These are phyloP conservation scores for Dipodomys merriami DNA, from an alignment of 2,113 vertebrate species.

Conservation along the genomic window DNA sequence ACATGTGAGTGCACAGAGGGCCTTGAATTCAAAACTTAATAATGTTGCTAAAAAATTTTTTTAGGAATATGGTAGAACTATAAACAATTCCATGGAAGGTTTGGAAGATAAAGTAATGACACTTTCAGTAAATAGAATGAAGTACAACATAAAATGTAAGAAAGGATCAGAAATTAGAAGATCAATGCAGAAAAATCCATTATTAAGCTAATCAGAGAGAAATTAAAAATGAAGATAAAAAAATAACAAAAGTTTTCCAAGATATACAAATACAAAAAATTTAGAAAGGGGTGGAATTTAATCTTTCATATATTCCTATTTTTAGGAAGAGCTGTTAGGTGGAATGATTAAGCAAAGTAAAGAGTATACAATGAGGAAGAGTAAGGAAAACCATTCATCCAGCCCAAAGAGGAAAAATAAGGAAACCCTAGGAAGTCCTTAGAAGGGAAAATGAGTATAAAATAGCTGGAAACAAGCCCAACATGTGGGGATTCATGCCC, in stretches of 20 bases:
- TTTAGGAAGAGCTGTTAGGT: neutral
- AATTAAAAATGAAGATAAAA: conserved; percentile 15
- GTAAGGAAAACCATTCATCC: neutral
- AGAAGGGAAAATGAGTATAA: neutral
- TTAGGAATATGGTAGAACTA: conserved; percentile 58
- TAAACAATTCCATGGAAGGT: conserved; percentile 56
- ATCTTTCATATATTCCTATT: neutral
- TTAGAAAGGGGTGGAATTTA: no score
- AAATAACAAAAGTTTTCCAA: conserved; percentile 2
- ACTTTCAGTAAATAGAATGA: conserved; percentile 48
- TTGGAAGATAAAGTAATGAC: conserved; percentile 31
- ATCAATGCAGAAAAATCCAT: conserved; percentile 14
- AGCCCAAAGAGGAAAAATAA: neutral
- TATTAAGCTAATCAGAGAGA: neutral
- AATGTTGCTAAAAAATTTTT: neutral
- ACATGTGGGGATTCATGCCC: no score
- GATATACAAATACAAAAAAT: neutral
- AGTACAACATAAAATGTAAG: conserved; percentile 2
- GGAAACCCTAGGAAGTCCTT: neutral
- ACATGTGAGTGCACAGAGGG: no score
- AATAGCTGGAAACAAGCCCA: neutral
- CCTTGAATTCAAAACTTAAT: no score
- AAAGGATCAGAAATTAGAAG: conserved; percentile 17
- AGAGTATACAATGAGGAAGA: neutral
- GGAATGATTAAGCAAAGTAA: neutral